phyloP scores from a whole-genome alignment of 2,888 invertebrate genomes.

The Spisula solida region DNA sequence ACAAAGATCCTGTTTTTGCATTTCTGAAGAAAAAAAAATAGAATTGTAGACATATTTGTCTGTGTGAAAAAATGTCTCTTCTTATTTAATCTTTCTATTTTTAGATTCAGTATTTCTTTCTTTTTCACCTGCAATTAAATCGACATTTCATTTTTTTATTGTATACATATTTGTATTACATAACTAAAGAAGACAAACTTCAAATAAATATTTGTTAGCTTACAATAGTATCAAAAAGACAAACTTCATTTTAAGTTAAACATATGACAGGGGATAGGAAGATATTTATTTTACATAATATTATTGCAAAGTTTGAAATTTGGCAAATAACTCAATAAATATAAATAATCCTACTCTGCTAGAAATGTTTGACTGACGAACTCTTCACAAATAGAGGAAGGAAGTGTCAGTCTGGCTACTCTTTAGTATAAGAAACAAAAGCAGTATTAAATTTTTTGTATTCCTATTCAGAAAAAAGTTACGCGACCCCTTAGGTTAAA shows the following conservation, averaged over 20 bases:
- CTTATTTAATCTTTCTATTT: not conserved
- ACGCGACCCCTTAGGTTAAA: conserved; percentile 26
- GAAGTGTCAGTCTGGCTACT: conserved; percentile 21
- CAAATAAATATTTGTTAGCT: not conserved
- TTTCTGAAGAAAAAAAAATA: not conserved
- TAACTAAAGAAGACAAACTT: not conserved
- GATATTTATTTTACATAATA: not conserved
- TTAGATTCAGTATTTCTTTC: not conserved
- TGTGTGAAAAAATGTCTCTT: not conserved
- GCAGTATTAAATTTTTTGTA: not conserved
- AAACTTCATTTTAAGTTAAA: not conserved
- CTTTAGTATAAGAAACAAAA: not conserved
- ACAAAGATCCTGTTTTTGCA: conserved; percentile 8
- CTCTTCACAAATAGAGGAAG: not conserved
- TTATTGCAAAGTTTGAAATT: not conserved
- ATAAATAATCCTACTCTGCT: not conserved
- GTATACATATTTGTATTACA: too few relatives aligned
- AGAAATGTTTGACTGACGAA: not conserved
- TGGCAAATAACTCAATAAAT: not conserved
- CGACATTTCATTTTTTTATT: not conserved
- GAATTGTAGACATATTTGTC: not conserved
- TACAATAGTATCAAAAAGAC: not conserved
- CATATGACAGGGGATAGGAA: not conserved
- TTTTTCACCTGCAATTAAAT: not conserved
- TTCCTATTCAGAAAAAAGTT: not conserved